These are phyloP conservation scores for Imbricaverruca yamaguchii DNA, from an alignment of 2,888 invertebrate genomes.

Conservation along the genomic window DNA sequence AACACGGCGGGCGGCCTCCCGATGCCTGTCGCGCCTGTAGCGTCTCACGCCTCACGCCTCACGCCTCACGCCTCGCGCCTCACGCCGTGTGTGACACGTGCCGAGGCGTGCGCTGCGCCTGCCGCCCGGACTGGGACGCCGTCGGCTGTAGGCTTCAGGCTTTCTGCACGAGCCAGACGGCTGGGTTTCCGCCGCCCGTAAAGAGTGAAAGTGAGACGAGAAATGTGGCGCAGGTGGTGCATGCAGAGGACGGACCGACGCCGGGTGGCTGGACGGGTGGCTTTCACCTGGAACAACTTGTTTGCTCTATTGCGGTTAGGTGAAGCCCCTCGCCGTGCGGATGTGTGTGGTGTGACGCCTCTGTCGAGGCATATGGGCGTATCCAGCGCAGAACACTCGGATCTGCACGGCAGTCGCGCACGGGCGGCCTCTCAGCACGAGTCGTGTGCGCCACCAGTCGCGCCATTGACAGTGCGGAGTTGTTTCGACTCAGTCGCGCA, in stretches of 20 bases:
- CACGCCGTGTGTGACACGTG: neutral
- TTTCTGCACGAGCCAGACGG: neutral
- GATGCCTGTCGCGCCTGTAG: neutral
- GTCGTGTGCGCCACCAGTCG: no score
- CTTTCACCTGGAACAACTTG: no score
- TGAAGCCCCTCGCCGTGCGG: no score
- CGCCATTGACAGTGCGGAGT: no score
- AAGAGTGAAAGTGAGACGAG: conserved; percentile 14
- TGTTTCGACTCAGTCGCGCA: no score
- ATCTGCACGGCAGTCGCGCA: no score
- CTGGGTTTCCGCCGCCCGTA: neutral
- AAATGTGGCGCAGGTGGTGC: neutral
- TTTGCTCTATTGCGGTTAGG: no score
- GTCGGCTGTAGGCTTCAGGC: neutral
- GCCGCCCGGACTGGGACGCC: neutral
- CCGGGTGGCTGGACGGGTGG: neutral
- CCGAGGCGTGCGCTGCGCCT: neutral
- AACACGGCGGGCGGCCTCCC: neutral
- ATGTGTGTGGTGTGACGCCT: no score
- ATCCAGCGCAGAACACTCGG: no score
- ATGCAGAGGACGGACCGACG: neutral
- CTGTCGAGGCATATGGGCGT: no score
- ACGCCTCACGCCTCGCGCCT: neutral
- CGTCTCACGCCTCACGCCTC: no score
- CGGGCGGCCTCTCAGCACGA: no score